These are phyloP conservation scores for Chaetoderma sp. DNA, from an alignment of 2,888 invertebrate species.

Conservation along the genomic window DNA sequence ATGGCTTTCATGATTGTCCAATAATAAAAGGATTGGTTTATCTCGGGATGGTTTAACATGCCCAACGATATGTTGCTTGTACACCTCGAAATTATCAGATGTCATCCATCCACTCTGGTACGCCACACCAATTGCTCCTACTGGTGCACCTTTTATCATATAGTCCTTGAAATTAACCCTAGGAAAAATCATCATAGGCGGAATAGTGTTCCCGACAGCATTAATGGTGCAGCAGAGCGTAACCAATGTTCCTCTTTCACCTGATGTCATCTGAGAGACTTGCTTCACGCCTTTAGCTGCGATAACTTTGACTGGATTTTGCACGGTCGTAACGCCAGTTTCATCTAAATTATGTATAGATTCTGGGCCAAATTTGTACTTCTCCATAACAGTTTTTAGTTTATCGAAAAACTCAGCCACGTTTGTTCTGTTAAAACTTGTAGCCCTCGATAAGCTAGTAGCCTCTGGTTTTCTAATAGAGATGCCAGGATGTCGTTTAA, in stretches of 20 bases:
- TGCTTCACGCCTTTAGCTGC: conserved; percentile 5
- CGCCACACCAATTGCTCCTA: not conserved
- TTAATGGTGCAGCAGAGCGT: conserved; percentile 12
- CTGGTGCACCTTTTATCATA: conserved; percentile 8
- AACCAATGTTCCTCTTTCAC: conserved; percentile 10
- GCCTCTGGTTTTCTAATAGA: too few relatives aligned
- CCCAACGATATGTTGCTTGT: not conserved
- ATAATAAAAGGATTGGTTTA: conserved; percentile 2
- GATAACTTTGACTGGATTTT: not conserved
- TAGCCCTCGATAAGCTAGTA: too few relatives aligned
- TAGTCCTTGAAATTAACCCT: conserved; percentile 1
- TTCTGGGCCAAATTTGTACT: not conserved
- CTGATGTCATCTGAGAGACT: conserved; percentile 10
- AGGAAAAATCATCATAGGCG: conserved; percentile 10
- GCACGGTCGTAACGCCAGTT: not conserved
- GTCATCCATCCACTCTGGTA: not conserved
- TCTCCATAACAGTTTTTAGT: too few relatives aligned
- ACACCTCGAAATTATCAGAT: not conserved
- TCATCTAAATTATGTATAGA: not conserved
- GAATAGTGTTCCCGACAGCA: conserved; percentile 3
- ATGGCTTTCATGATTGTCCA: conserved; percentile 18
- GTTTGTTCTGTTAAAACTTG: too few relatives aligned
- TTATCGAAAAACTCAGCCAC: too few relatives aligned
- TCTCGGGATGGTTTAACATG: not conserved
- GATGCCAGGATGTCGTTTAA: too few relatives aligned